Percentiles rank a stretch among this genome's conserved stretches.
Conservation (phyloP, 2,797 vertebrate species). For the Myotis vivesi region DNA sequence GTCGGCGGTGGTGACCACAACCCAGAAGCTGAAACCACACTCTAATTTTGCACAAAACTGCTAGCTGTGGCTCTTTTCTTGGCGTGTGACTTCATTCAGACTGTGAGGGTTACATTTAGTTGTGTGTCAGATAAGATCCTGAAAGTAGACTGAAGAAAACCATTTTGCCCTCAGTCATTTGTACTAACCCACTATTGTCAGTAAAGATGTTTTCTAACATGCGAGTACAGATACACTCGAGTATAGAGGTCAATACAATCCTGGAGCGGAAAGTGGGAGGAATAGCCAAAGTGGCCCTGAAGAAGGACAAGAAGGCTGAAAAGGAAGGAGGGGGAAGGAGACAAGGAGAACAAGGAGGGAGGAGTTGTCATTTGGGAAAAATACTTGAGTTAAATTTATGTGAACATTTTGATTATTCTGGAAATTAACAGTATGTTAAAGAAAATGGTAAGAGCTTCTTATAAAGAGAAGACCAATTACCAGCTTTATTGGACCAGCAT, state of each 20-base stretch:
- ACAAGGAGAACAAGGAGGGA: not conserved
- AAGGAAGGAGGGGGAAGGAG: not conserved
- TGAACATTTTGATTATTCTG: not conserved
- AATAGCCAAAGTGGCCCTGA: not conserved
- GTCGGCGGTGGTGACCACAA: slow-evolving; percentile 26
- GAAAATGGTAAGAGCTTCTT: not conserved
- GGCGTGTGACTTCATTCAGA: slow-evolving; percentile 19
- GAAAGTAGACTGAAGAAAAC: slow-evolving; percentile 39
- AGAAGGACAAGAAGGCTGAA: not conserved
- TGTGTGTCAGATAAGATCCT: slow-evolving; percentile 29
- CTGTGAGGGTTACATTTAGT: not conserved
- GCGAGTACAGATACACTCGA: not conserved
- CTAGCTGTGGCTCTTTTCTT: slow-evolving; percentile 28
- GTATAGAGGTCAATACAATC: not conserved
- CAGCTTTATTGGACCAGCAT: not conserved
- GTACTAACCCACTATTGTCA: slow-evolving; percentile 31
- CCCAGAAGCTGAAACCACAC: slow-evolving; percentile 52
- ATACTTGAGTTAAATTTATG: not conserved
- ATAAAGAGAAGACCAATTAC: not conserved
- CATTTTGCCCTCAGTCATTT: slow-evolving; percentile 20
- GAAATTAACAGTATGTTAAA: not conserved
- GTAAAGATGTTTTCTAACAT: not conserved
- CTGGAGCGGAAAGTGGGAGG: not conserved
- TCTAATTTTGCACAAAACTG: slow-evolving; percentile 49
- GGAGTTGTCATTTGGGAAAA: not conserved